Conservation (phyloP, 2,797 vertebrate species). For the Ammospiza maritima region DNA sequence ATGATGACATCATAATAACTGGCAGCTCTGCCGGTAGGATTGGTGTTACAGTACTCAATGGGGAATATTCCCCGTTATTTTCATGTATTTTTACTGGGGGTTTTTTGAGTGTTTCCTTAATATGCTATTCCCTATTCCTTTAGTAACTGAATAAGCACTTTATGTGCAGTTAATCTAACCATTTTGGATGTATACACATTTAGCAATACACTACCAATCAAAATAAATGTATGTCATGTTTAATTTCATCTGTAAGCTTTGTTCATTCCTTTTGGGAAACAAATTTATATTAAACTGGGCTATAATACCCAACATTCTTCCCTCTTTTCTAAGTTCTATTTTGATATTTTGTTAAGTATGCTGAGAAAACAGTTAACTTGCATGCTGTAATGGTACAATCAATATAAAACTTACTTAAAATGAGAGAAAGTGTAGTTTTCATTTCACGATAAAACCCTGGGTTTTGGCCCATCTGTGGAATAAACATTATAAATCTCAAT, state of each 20-base stretch:
- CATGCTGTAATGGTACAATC: not conserved
- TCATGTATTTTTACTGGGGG: not conserved
- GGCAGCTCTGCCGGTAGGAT: not conserved
- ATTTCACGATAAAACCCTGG: not conserved
- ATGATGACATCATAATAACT: not conserved
- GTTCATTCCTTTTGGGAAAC: not conserved
- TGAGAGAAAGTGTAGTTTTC: not conserved
- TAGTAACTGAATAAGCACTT: not conserved
- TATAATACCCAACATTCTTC: not conserved
- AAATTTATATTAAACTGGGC: not conserved
- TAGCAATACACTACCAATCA: not conserved
- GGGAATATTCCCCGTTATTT: not conserved
- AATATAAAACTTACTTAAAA: not conserved
- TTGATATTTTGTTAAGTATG: not conserved
- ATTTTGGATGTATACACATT: not conserved
- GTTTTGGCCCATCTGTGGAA: not conserved
- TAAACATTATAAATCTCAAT: not conserved
- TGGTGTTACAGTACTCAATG: not conserved
- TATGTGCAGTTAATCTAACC: not conserved
- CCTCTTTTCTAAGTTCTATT: not conserved
- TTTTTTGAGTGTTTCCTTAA: not conserved
- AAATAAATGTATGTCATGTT: not conserved
- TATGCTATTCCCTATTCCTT: not conserved
- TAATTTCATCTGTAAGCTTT: not conserved
- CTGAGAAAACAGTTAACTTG: not conserved